Percentiles rank a stretch among this genome's conserved stretches.
These are phyloP conservation scores for Danaus chrysippus DNA, from an alignment of 2,888 invertebrate species.

Conservation along the genomic window DNA sequence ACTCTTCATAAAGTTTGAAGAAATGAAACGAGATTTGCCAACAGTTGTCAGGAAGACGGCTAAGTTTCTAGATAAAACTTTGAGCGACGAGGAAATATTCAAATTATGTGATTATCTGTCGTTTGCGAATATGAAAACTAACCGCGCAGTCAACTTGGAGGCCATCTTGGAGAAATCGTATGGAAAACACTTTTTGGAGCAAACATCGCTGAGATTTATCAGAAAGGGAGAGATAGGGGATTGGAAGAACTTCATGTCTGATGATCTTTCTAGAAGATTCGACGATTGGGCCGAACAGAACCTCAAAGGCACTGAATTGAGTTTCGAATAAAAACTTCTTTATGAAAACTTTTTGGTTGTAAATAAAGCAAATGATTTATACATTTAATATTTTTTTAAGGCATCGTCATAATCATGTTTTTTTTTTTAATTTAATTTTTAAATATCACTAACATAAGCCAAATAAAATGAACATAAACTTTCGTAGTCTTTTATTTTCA, in stretches of 20 bases:
- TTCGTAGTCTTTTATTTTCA: conserved; percentile 31
- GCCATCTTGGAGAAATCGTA: conserved; percentile 78
- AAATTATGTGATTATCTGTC: conserved; percentile 86
- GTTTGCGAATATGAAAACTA: conserved; percentile 89
- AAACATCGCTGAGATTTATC: conserved; percentile 81
- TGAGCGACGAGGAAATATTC: conserved; percentile 83
- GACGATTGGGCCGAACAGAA: conserved; percentile 84
- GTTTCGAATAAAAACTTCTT: conserved; percentile 67
- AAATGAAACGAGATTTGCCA: conserved; percentile 86
- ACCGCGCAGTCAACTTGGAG: conserved; percentile 88
- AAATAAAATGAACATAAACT: conserved; percentile 24
- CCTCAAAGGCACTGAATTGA: conserved; percentile 80
- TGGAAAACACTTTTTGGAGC: conserved; percentile 64
- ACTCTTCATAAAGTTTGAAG: conserved; percentile 89
- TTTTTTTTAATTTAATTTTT: neutral
- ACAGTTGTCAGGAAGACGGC: conserved; percentile 84
- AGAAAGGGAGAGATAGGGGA: conserved; percentile 89
- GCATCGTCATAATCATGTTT: neutral
- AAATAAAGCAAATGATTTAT: conserved; percentile 5
- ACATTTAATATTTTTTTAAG: neutral
- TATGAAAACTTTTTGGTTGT: neutral
- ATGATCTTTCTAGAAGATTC: conserved; percentile 84
- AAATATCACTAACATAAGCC: neutral
- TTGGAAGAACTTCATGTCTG: conserved; percentile 88
- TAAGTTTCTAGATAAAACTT: conserved; percentile 82